Percentiles rank a stretch among this genome's conserved stretches.
phyloP scores from a whole-genome alignment of 2,113 vertebrate genomes.

The Hippocampus barbouri region DNA sequence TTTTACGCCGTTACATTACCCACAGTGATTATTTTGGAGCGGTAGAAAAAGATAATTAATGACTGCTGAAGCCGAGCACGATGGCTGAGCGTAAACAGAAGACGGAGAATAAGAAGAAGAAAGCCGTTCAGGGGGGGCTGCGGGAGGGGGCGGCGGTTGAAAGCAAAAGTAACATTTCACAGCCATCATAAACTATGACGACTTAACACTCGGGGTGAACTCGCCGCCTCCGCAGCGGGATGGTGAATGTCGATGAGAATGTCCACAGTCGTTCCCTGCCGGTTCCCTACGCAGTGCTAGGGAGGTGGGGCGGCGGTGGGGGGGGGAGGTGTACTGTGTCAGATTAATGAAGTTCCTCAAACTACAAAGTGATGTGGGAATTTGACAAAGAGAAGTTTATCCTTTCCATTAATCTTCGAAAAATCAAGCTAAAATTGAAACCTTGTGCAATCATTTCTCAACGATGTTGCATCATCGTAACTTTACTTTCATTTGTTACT shows the following conservation, averaged over 20 bases:
- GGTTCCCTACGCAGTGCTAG: background rate
- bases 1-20: background rate
- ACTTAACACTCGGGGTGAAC: constrained; percentile 12
- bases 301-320: too few species aligned
- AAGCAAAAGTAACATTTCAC: background rate
- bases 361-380: constrained; percentile 6
- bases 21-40: background rate
- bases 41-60: background rate
- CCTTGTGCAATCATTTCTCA: too few species aligned
- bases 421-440: background rate
- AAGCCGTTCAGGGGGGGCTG: background rate
- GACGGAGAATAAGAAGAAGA: background rate
- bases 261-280: background rate
- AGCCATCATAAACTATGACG: constrained; percentile 1
- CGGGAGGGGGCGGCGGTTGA: too few species aligned
- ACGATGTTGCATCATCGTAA: too few species aligned
- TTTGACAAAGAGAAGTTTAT: background rate
- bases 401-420: background rate
- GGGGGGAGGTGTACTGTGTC: constrained; percentile 2
- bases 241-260: constrained; percentile 16
- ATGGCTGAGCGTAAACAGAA: background rate
- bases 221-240: background rate
- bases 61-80: background rate
- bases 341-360: constrained; percentile 18
- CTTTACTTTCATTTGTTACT: too few species aligned